Base-by-base conservation (phyloP, 2,888 invertebrate species). In the Eurytoma adleriae region DNA sequence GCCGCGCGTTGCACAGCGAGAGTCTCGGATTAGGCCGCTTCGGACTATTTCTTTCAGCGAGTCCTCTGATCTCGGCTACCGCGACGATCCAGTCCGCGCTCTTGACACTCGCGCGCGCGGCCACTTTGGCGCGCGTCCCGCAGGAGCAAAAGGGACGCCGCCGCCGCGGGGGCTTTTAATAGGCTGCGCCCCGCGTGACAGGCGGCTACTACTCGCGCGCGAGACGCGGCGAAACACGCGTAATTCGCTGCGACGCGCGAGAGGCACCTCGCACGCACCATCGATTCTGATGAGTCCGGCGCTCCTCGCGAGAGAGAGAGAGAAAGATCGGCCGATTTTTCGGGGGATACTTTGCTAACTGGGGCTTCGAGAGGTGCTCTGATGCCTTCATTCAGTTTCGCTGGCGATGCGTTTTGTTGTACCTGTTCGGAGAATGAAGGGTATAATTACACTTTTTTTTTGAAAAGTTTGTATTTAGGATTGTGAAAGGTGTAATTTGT, bases 21-120 rank as follows among this genome's bases (percentile, higher is more conserved):
- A 78, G 70, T 24, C 66, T 67, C 16, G 24, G 67, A 67, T 67
- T 67, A 67, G 67, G 52, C 24, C 67, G 67, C 24, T 24, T 67
- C 67, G 67, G 84, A 86, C 87, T 86, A 86, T 87, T 88, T 87
- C 87, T 87, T 86, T 86, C 85, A 85, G 84, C 86, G 85, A 80
- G 84, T 83, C 84, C 85, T 87, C 87, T 88, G 87, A 87, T 87
- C 87, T 87, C 50, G 82, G 68, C 81, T n/a, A n/a, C 54, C 61
- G 61, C 50, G 27, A 14, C 20, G 52, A 48, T 59, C 48, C 30
- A n/a, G n/a, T 62, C 52, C 83, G 81, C 59, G 85, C 66, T 84
- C 82, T 84, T 83, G 84, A 85, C 85, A 85, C 86, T 84, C 84
- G 73, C 30, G 20, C 83, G 84, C 84, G 18, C 82, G 80, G 84